phyloP scores from a whole-genome alignment of 2,113 vertebrate species.

The Amblyopsis rosae region DNA sequence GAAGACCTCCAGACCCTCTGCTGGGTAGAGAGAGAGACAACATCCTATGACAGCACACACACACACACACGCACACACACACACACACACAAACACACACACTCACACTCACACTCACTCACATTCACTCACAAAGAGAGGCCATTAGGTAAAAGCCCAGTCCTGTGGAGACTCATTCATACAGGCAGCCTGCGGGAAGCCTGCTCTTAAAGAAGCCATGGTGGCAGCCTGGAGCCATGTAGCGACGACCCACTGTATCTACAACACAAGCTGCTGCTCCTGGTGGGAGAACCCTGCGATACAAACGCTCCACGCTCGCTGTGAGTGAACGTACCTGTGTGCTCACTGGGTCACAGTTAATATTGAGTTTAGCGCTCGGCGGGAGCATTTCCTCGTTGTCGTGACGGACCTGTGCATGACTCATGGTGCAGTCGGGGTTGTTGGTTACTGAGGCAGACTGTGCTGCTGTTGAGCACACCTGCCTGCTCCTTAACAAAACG shows the following conservation, averaged over 20 bases:
- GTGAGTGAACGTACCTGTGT: not conserved
- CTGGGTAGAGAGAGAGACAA: constrained; percentile 10
- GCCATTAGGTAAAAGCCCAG: constrained; percentile 14
- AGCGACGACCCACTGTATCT: no score
- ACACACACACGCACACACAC: not conserved
- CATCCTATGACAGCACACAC: constrained; percentile 30
- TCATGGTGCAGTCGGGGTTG: not conserved
- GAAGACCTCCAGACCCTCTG: constrained; percentile 20
- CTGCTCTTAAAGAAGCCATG: not conserved
- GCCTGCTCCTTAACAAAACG: constrained; percentile 19
- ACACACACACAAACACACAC: constrained; percentile 4
- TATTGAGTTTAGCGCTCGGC: no score
- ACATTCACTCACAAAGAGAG: constrained; percentile 1
- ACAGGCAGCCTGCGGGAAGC: not conserved
- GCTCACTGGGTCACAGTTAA: no score
- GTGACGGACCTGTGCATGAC: no score
- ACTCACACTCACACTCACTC: constrained; percentile 12
- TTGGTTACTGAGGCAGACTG: not conserved
- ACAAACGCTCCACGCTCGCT: no score
- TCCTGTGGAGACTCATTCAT: constrained; percentile 4
- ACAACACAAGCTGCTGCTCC: no score
- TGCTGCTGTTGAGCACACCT: constrained; percentile 20
- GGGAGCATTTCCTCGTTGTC: no score
- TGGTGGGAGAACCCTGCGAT: no score
- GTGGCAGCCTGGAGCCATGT: no score